Evolutionary conservation across 1,140 invertebrate species (phyloP).

Genomic region (silkworm (Bombyx mori)): ASM3026992v2 NC_085116.1:4588501-4589000

Average conservation of each 20-base stretch:
- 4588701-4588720: not conserved
- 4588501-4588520: no score
- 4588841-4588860: slow-evolving; percentile 9
- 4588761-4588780: slow-evolving; percentile 3
- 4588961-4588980: no score
- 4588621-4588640: no score
- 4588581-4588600: no score
- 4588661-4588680: no score
- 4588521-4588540: no score
- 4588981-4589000: no score
- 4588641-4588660: no score
- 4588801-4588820: slow-evolving; percentile 6
- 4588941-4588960: slow-evolving; percentile 1
- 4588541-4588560: no score
- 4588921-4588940: slow-evolving; percentile 5
- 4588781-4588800: slow-evolving; percentile 4
- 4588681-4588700: not conserved
- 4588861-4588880: slow-evolving; percentile 8
- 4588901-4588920: slow-evolving; percentile 8
- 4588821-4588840: slow-evolving; percentile 3
- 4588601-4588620: no score
- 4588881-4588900: slow-evolving; percentile 8
- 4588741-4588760: not conserved
- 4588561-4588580: no score
- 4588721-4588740: not conserved